These are phyloP conservation scores for Platyura marginata DNA, from an alignment of 1,140 invertebrate genomes.

Conservation along the genomic window DNA sequence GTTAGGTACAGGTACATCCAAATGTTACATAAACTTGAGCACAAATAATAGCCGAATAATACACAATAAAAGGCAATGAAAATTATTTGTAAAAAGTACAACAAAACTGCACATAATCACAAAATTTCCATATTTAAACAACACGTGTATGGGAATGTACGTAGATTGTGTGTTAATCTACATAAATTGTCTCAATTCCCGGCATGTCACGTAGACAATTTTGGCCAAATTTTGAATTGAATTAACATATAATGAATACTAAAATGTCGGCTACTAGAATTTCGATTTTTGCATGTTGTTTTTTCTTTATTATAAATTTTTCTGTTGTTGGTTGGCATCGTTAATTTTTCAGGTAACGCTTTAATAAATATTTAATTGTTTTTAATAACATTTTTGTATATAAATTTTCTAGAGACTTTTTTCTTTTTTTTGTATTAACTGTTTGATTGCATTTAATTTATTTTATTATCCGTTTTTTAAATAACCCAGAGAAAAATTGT, in stretches of 20 bases:
- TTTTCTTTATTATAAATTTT: no score
- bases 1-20: neutral
- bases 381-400: no score
- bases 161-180: slow-evolving; percentile 1
- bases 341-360: no score
- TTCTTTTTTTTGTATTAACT: no score
- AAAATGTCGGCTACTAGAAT: slow-evolving; percentile 1
- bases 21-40: neutral
- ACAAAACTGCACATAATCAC: neutral
- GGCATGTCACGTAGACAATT: slow-evolving; percentile 1
- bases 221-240: slow-evolving; percentile 1
- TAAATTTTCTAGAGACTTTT: no score
- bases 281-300: neutral
- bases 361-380: no score
- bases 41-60: neutral
- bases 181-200: slow-evolving; percentile 1
- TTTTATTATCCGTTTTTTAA: no score
- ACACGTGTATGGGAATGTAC: neutral
- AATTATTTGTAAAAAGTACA: neutral
- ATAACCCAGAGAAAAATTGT: neutral
- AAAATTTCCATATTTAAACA: neutral
- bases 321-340: no score
- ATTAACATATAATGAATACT: slow-evolving; percentile 3
- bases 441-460: no score
- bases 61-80: neutral